phyloP scores from a whole-genome alignment of 2,888 invertebrate species.

The Pecten maximus region DNA sequence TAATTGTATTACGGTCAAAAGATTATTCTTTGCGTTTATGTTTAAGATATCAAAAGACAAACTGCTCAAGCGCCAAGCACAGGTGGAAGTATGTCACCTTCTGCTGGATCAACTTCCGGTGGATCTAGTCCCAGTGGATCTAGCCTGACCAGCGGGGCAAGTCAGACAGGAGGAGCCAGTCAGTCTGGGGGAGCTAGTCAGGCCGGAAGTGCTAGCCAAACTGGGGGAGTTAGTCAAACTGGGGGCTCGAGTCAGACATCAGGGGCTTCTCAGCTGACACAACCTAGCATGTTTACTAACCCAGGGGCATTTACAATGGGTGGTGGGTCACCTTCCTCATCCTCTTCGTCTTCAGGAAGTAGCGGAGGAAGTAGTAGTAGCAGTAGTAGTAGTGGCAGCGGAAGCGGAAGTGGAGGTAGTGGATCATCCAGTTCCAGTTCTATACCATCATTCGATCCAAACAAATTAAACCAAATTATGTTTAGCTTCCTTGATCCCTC shows the following conservation, averaged over 20 bases:
- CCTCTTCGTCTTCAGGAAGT: conserved; percentile 37
- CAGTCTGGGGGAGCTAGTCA: neutral
- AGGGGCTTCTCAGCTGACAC: conserved; percentile 34
- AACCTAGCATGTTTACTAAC: conserved; percentile 30
- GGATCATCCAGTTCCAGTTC: conserved; percentile 38
- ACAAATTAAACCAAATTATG: conserved; percentile 61
- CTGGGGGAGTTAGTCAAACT: neutral
- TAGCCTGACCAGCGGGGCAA: neutral
- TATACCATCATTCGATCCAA: conserved; percentile 63
- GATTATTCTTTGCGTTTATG: neutral
- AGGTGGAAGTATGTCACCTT: neutral
- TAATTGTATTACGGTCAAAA: neutral
- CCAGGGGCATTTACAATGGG: neutral
- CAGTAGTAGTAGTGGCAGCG: conserved; percentile 36
- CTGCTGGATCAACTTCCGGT: neutral
- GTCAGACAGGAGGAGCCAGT: conserved; percentile 3
- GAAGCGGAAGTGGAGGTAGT: conserved; percentile 42
- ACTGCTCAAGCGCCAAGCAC: neutral
- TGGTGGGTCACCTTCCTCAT: neutral
- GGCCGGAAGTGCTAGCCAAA: neutral
- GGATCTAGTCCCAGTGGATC: neutral
- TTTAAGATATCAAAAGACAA: neutral
- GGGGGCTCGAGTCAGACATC: conserved; percentile 11
- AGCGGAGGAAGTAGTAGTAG: conserved; percentile 45
- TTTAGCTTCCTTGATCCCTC: conserved; percentile 63